Conservation (phyloP, 1,140 invertebrate genomes). For the Drosophila equinoxialis region DNA sequence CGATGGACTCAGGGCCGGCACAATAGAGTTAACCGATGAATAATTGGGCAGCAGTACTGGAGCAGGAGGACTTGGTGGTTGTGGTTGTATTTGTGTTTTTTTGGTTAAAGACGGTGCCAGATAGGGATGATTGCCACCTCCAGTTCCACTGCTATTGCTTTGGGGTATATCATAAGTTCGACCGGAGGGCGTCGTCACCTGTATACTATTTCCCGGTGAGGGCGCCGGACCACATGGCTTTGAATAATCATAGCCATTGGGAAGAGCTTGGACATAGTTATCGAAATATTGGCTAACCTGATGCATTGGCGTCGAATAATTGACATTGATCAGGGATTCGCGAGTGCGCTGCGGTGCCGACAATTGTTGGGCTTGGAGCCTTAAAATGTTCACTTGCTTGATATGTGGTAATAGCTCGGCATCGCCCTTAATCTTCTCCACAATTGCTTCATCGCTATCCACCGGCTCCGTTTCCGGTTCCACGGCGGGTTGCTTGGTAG, state of each 20-base stretch:
- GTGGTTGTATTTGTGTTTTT: conserved; percentile 54
- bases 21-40: conserved; percentile 71
- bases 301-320: conserved; percentile 76
- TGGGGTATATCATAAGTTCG: conserved; percentile 75
- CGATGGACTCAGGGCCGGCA: conserved; percentile 54
- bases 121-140: conserved; percentile 71
- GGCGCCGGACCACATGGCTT: conserved; percentile 51
- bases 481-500: conserved; percentile 31
- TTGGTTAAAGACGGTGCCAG: conserved; percentile 65
- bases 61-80: conserved; percentile 30
- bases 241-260: conserved; percentile 72
- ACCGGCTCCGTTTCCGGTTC: conserved; percentile 27
- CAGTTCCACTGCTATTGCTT: conserved; percentile 69
- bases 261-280: conserved; percentile 69
- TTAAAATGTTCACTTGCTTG: conserved; percentile 62
- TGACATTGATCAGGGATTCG: conserved; percentile 66
- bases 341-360: conserved; percentile 42
- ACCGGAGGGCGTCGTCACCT: conserved; percentile 74
- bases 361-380: conserved; percentile 55
- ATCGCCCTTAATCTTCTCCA: conserved; percentile 79
- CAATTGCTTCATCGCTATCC: conserved; percentile 60
- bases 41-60: conserved; percentile 52
- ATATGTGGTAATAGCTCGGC: conserved; percentile 73
- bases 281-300: conserved; percentile 71
- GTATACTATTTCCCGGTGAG: conserved; percentile 58